These are phyloP conservation scores for Pycnonotus jocosus DNA, from an alignment of 2,113 vertebrate genomes.

Conservation along the genomic window DNA sequence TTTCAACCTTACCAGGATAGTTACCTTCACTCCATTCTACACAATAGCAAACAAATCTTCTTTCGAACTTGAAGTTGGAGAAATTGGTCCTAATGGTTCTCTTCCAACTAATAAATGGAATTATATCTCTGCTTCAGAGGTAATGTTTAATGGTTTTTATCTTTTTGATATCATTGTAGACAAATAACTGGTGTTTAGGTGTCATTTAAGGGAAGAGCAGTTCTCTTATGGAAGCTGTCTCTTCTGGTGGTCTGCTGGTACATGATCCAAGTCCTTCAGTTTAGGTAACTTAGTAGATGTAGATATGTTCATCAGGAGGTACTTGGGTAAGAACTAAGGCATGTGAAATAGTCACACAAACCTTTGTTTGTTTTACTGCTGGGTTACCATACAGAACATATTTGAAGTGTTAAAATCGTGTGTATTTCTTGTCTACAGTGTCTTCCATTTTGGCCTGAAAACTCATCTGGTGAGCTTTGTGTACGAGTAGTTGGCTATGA, in stretches of 20 bases:
- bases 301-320: neutral
- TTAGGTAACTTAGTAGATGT: neutral
- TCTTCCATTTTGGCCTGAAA: constrained; percentile 95
- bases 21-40: constrained; percentile 93
- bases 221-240: neutral
- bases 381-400: neutral
- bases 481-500: constrained; percentile 84
- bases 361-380: neutral
- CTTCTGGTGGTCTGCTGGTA: neutral
- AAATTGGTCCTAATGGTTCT: constrained; percentile 70
- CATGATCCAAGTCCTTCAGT: neutral
- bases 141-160: constrained; percentile 28
- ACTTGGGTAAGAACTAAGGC: neutral
- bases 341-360: neutral
- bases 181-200: neutral
- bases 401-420: fast-evolving
- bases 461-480: constrained; percentile 80
- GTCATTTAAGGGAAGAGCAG: neutral
- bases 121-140: constrained; percentile 87
- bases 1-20: constrained; percentile 89
- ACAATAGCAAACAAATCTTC: constrained; percentile 90
- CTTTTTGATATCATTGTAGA: neutral
- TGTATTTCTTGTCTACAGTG: constrained; percentile 71
- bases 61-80: constrained; percentile 90
- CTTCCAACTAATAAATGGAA: constrained; percentile 81